Base-by-base conservation (phyloP, 1,140 invertebrate genomes). In the Drosophila carrolli region DNA sequence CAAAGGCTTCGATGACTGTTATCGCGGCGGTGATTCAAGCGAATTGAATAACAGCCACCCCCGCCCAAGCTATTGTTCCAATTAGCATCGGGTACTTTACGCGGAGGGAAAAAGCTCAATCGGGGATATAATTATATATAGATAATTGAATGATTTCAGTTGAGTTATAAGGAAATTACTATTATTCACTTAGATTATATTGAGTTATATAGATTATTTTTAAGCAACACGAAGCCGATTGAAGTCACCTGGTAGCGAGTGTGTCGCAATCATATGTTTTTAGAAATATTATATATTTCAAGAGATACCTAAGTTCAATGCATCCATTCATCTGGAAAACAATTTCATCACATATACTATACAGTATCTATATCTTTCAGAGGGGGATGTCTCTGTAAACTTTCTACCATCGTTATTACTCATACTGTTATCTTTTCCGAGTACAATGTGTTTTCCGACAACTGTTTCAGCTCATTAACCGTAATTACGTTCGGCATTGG, bases 401-500 rank as follows among this genome's bases (percentile, higher is more conserved):
- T 27, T 50, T n/a, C n/a, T 16, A 19, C 16, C 32, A 63, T 62
- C 9, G 41, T 73, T 73, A 80, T 76, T 50, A 56, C 19, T 56
- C 55, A 59, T 58, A 16, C 44, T 4, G 44, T 71, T 71, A 71
- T 71, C 67, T 58, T 37, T 48, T 2, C 10, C 32, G 29, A 13
- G 48, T 48, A 63, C 62, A 29, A 8, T 32, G 29, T 50, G 41
- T 81, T 78, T 78, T 73, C 43, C 72, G 74, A 78, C 78, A 78
- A 82, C 54, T 67, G 57, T 41, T 80, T 13, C 37, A 14, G 57
- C 57, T 56, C 74, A 70, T 79, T 88, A 73, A 16, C 59, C 55
- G 60, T 76, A 82, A 88, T 88, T 88, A 73, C 66, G 62, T 27
- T 57, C 38, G 51, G n/a, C 62, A 80, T 56, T 56, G 68, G 40